Evolutionary conservation across 2,888 invertebrate species (phyloP).

Genomic region (Stenotaenia linearis): DNA sequence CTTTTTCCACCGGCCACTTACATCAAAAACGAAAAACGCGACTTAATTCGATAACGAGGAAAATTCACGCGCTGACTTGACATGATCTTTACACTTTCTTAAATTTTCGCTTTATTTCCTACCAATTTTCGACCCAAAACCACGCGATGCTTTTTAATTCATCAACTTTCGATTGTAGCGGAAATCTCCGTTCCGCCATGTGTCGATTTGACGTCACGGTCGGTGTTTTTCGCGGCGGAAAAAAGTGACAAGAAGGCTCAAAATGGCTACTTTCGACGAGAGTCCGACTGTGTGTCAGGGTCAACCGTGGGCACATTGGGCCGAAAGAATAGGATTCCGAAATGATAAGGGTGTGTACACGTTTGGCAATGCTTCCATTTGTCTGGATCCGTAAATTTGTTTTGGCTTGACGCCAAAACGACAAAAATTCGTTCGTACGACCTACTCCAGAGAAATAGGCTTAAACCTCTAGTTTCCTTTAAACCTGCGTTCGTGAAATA

Average conservation of each 20-base stretch:
- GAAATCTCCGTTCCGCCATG: conserved; percentile 14
- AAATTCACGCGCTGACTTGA: not conserved
- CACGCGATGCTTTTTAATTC: not conserved
- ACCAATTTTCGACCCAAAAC: not conserved
- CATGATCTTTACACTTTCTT: not conserved
- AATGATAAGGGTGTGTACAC: conserved; percentile 31
- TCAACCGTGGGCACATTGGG: conserved; percentile 48
- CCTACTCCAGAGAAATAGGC: conserved; percentile 32
- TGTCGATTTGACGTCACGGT: conserved; percentile 32
- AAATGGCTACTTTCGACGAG: conserved; percentile 50
- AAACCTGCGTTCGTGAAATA: not conserved
- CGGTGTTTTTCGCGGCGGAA: conserved; percentile 37
- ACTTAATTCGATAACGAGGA: conserved; percentile 5
- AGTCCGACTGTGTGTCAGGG: conserved; percentile 48
- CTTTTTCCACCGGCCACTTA: not conserved
- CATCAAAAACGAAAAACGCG: not conserved
- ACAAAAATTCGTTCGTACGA: not conserved
- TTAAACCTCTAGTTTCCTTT: conserved; percentile 18
- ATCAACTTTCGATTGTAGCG: not conserved
- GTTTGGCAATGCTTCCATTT: not conserved
- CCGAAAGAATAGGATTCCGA: conserved; percentile 41
- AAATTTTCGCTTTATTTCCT: not conserved
- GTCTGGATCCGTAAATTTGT: not conserved
- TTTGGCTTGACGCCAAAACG: not conserved
- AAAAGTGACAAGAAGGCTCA: conserved; percentile 33